phyloP scores from a whole-genome alignment of 2,797 vertebrate species.

The Clarias fuscus region DNA sequence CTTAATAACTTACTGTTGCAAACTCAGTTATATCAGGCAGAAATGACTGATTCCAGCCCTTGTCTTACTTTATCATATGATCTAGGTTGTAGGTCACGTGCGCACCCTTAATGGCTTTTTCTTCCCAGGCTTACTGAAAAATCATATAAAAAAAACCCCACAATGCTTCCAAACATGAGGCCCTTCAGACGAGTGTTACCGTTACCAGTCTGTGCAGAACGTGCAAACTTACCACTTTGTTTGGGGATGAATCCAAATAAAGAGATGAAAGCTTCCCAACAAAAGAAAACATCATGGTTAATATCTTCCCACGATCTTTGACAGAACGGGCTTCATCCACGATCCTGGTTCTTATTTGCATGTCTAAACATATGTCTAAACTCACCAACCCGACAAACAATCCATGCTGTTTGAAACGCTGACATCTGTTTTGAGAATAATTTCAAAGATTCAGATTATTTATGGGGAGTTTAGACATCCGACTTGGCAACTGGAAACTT shows the following conservation, averaged over 20 bases:
- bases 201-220: neutral
- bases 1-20: neutral
- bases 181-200: neutral
- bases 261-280: neutral
- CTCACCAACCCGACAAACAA: neutral
- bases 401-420: neutral
- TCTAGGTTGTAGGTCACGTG: neutral
- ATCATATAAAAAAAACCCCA: neutral
- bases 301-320: neutral
- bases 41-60: neutral
- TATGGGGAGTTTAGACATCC: neutral
- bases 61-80: neutral
- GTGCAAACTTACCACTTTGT: neutral
- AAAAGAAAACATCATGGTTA: neutral
- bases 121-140: neutral
- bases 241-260: neutral
- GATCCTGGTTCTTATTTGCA: neutral
- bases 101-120: neutral
- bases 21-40: neutral
- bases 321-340: neutral
- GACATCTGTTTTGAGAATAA: slow-evolving; percentile 12
- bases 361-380: neutral
- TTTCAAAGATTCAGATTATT: neutral
- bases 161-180: no score
- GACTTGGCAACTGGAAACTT: neutral